These are phyloP conservation scores for Borostomias antarcticus DNA, from an alignment of 2,797 vertebrate species.

Conservation along the genomic window DNA sequence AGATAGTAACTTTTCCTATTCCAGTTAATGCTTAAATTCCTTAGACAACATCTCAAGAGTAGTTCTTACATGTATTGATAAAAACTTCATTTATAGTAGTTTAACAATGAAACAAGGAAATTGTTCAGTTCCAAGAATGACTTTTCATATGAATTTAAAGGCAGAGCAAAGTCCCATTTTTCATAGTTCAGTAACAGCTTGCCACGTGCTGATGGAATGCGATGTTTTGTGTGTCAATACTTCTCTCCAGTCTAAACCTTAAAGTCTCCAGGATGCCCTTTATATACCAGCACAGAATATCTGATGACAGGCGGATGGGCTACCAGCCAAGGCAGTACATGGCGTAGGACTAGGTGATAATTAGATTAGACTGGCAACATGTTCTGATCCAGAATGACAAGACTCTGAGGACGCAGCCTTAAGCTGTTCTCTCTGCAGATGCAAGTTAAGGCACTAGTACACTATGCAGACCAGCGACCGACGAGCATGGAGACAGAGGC, in stretches of 20 bases:
- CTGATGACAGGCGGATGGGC: slow-evolving; percentile 61
- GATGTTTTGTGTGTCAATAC: slow-evolving; percentile 57
- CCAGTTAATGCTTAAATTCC: slow-evolving; percentile 65
- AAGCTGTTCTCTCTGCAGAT: slow-evolving; percentile 66
- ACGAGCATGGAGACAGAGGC: slow-evolving; percentile 49
- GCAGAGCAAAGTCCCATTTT: slow-evolving; percentile 52
- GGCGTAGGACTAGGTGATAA: slow-evolving; percentile 61
- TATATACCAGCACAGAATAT: slow-evolving; percentile 46
- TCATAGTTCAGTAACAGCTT: slow-evolving; percentile 54
- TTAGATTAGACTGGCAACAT: slow-evolving; percentile 59
- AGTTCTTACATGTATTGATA: slow-evolving; percentile 67
- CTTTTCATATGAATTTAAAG: slow-evolving; percentile 53
- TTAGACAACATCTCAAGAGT: slow-evolving; percentile 71
- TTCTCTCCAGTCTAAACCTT: slow-evolving; percentile 51
- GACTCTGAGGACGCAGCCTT: slow-evolving; percentile 61
- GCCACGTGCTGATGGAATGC: slow-evolving; percentile 73
- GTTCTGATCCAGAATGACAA: slow-evolving; percentile 66
- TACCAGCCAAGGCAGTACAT: slow-evolving; percentile 72
- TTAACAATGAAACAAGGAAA: slow-evolving; percentile 62
- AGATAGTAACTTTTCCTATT: slow-evolving; percentile 64
- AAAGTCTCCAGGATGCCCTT: slow-evolving; percentile 60
- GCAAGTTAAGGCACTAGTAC: slow-evolving; percentile 83
- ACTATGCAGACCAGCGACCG: slow-evolving; percentile 72
- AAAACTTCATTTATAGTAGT: slow-evolving; percentile 54
- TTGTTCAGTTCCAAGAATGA: slow-evolving; percentile 49